phyloP scores from a whole-genome alignment of 2,113 vertebrate species.

The Dromaius novaehollandiae region DNA sequence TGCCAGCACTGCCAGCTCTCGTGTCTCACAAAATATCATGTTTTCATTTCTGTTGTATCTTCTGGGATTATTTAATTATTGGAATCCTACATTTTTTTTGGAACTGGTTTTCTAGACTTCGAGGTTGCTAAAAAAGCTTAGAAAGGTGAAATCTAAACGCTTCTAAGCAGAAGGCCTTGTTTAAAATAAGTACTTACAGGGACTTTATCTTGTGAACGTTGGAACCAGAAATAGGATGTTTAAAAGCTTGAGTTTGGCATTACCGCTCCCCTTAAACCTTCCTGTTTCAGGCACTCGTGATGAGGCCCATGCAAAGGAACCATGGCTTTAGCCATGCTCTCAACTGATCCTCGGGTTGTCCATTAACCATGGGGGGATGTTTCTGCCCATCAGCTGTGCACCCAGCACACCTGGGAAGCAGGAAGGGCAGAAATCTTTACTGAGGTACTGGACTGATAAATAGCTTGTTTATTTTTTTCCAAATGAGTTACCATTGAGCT shows the following conservation, averaged over 20 bases:
- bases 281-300: not conserved
- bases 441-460: not conserved
- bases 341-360: not conserved
- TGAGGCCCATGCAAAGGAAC: not conserved
- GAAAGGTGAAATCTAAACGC: not conserved
- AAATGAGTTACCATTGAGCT: not conserved
- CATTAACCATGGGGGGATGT: not conserved
- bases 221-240: not conserved
- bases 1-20: not conserved
- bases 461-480: not conserved
- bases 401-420: not conserved
- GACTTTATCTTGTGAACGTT: not conserved
- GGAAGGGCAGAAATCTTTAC: not conserved
- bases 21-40: not conserved
- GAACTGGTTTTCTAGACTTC: not conserved
- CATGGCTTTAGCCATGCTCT: not conserved
- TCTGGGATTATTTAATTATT: not conserved
- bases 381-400: not conserved
- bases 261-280: not conserved
- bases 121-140: not conserved
- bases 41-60: not conserved
- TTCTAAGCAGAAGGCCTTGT: not conserved
- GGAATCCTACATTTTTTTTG: not conserved
- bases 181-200: not conserved
- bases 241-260: not conserved